Base-by-base conservation (phyloP, 2,797 vertebrate genomes). In the Esox lucius region DNA sequence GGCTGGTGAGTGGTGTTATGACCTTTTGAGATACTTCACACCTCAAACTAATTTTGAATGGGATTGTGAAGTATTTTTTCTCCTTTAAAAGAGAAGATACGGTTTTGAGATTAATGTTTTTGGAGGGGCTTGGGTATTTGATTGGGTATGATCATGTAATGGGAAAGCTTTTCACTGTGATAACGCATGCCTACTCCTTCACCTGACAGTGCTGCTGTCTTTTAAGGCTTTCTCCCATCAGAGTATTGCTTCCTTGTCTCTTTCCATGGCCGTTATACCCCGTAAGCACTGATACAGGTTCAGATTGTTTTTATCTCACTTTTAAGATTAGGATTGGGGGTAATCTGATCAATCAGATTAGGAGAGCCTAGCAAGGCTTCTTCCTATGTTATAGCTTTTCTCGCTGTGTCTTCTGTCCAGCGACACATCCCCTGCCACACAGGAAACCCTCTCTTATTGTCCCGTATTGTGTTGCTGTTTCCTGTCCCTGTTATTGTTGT, bases 361-460 rank as follows among this genome's bases (percentile, higher is more conserved):
- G n/a, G 69, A 31, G 69, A 31, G 64, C 26, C 26, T 33, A 17
- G 2, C 15, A 2, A 31, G 64, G 2, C 31, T 33, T 17, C 64
- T 66, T 66, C 31, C 64, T 66, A 35, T 33, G 39, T 35, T 3
- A 3, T 68, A 42, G 66, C 17, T 35, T 39, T 17, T n/a, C 17
- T 22, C 24, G 24, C 46, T 26, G 46, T 19, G n/a, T 51, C 15
- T 51, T 8, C 15, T 49, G 46, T 31, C 48, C 69, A 51, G 31
- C 64, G 1, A 28, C 26, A 69, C 53, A 46, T 71, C 49, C 24
- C 71, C 85, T 83, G 78, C 77, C 87, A 74, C 81, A 80, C 89
- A 87, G 88, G 88, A 89, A 87, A 83, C 68, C 65, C 77, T 75
- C 82, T 73, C 79, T 83, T 64, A 76, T 84, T 88, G 81, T 87